Evolutionary conservation across 2,888 invertebrate species (phyloP).

Genomic region (Aricia artaxerxes): DNA sequence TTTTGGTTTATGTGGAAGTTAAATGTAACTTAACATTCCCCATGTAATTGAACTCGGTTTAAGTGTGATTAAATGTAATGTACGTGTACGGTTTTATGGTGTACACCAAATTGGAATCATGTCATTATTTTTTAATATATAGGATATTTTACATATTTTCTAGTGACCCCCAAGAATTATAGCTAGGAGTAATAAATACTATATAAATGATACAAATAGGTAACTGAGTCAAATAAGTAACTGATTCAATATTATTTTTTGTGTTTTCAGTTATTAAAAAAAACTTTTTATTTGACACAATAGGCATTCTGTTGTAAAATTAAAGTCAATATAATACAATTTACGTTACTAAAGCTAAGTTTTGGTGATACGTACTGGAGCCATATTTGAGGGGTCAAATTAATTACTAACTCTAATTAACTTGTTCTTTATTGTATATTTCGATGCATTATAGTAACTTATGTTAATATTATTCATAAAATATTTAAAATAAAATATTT

Average conservation of each 20-base stretch:
- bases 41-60: not conserved
- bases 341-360: no score
- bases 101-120: not conserved
- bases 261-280: no score
- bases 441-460: not conserved
- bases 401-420: no score
- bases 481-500: not conserved
- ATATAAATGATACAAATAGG: not conserved
- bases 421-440: not conserved
- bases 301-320: no score
- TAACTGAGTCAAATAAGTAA: not conserved
- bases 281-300: no score
- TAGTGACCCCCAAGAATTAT: not conserved
- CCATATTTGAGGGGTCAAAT: no score
- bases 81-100: not conserved
- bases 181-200: not conserved
- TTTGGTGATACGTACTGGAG: no score
- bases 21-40: not conserved
- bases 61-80: not conserved
- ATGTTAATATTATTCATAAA: not conserved
- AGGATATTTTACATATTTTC: not conserved
- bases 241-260: not conserved
- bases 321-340: no score
- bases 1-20: not conserved
- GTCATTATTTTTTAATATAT: not conserved